Base-by-base conservation (phyloP, 2,888 invertebrate genomes). In the Blastobasis adustella region DNA sequence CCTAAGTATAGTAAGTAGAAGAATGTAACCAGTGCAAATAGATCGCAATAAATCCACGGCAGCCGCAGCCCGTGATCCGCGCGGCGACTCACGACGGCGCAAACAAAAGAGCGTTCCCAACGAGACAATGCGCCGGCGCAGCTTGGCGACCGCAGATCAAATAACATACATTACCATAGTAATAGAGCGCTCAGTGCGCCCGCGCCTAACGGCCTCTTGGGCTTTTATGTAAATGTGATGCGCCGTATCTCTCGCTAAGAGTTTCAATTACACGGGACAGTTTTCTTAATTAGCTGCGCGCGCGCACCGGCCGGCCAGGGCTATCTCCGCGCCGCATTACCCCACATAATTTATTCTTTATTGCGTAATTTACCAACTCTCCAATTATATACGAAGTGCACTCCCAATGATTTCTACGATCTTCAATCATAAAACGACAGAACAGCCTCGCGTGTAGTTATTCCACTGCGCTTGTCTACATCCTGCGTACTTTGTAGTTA, bases 201-300 rank as follows among this genome's bases (percentile, higher is more conserved):
- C n/a, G n/a, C 44, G 10, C 7, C 23, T 37, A n/a, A 10, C 46
- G 50, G 44, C 9, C 45, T 45, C 46, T 53, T 3, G 23, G 23
- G 54, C 57, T 55, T 63, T 65, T 69, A 70, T 69, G 70, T 64
- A 61, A 69, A 71, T 69, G 61, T 54, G 49, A 60, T 58, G 58
- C 54, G 51, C 55, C 59, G 55, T 61, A 65, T 65, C 63, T 63
- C 56, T 56, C 52, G 54, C 60, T 62, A 64, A 71, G 60, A 61
- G 67, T 64, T 66, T 64, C 67, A 67, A 68, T 69, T 68, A 69
- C 66, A 61, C 54, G 57, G 54, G 59, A 56, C 54, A 58, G 61
- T 57, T 56, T 57, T 54, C 56, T 62, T 63, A 61, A 61, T 62
- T 63, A 61, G 41, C 41, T 40, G 41, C 41, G 41, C 41, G 9